Base-by-base conservation (phyloP, 1,140 invertebrate genomes). In the Diabrotica undecimpunctata region DNA sequence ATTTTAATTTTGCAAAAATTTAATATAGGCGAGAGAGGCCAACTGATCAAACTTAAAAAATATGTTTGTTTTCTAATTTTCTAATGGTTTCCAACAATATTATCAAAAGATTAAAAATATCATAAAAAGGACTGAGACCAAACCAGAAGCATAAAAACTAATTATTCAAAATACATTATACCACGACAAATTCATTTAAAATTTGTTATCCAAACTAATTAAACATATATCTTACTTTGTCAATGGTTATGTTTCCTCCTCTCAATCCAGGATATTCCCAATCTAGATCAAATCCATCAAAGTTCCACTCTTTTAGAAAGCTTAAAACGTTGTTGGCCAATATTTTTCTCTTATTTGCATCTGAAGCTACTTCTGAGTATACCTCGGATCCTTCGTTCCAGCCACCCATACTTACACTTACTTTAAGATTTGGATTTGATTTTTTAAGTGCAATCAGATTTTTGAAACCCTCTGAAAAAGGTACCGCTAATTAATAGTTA, bases 401-500 rank as follows among this genome's bases (percentile, higher is more conserved):
- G 0, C 90, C 90, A 10, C 90, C 90, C 59, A 92, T 86, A 0
- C 88, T 87, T 0, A 91, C 71, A n/a, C 91, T 59, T 0, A 83
- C 79, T 73, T 91, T 92, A 0, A 87, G 60, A 0, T 79, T 76
- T 0, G 87, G 84, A 73, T 87, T 90, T 5, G 66, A 63, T 38
- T 58, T n/a, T n/a, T 41, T 37, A n/a, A 58, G 36, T 6, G 10
- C 38, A n/a, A 58, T 6, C 10, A 58, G 13, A n/a, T 58, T 37
- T 37, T 38, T 37, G 11, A 58, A 58, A n/a, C 56, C 56, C 8
- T 38, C 56, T 58, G 11, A 56, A 56, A 56, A 56, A 25, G 35
- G 9, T 35, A 25, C 10, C 11, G 6, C 11, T 36, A 56, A 0
- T 0, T 5, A 56, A 56, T 14, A 25, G 4, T 2, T 25, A 25